phyloP scores from a whole-genome alignment of 1,140 invertebrate genomes.

The Tachypleus tridentatus region DNA sequence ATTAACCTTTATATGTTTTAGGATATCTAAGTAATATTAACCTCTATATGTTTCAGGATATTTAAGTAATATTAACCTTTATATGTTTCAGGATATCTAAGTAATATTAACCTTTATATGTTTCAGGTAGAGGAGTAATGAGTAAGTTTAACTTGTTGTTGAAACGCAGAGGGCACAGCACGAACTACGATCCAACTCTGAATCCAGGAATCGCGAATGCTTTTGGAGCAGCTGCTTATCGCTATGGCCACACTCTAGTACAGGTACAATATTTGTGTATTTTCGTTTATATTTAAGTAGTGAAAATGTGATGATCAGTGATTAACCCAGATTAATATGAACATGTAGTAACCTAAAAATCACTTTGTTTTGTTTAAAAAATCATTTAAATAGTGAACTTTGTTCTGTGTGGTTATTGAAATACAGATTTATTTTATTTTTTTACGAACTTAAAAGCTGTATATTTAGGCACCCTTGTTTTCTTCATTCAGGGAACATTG shows the following conservation, averaged over 20 bases:
- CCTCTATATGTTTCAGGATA: no score
- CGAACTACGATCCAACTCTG: constrained; percentile 31
- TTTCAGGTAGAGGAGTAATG: constrained; percentile 23
- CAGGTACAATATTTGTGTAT: constrained; percentile 38
- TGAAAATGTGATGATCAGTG: constrained; percentile 1
- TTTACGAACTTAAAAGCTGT: not conserved
- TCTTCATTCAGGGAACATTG: no score
- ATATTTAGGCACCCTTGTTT: constrained; percentile 3
- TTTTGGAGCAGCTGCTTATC: constrained; percentile 41
- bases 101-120: not conserved
- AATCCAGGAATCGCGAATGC: constrained; percentile 38
- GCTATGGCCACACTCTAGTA: constrained; percentile 53
- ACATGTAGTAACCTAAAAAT: not conserved
- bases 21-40: no score
- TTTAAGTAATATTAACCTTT: no score
- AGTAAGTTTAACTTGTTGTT: constrained; percentile 26
- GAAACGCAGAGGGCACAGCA: constrained; percentile 29
- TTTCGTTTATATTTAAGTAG: not conserved
- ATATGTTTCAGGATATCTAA: no score
- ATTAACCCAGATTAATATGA: no score
- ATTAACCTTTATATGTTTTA: no score
- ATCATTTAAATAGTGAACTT: not conserved
- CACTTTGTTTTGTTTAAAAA: not conserved
- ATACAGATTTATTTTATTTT: not conserved
- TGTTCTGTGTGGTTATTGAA: not conserved